Percentiles rank a stretch among this genome's conserved stretches.
These are phyloP conservation scores for Cygnus buccinator DNA, from an alignment of 2,113 vertebrate species.

Conservation along the genomic window DNA sequence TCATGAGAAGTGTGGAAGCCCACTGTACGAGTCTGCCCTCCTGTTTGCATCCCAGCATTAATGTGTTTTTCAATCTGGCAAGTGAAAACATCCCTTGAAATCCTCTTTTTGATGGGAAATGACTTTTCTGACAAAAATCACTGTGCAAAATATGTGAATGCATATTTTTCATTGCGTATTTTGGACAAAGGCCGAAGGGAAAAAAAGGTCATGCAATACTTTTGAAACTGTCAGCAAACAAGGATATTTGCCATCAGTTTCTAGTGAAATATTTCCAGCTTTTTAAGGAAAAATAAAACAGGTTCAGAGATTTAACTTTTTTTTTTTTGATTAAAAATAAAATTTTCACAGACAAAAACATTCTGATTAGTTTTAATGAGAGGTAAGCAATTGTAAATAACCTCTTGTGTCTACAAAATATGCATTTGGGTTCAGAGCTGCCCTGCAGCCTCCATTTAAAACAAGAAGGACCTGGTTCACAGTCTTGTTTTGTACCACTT, in stretches of 20 bases:
- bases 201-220: background rate
- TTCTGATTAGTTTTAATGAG: slow-evolving; percentile 43
- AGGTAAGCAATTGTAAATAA: slow-evolving; percentile 20
- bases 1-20: background rate
- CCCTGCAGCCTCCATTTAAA: slow-evolving; percentile 36
- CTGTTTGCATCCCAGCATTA: background rate
- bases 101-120: background rate
- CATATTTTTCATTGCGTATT: background rate
- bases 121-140: background rate
- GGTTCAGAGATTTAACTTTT: slow-evolving; percentile 11
- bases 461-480: background rate
- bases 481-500: background rate
- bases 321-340: slow-evolving; percentile 25
- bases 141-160: background rate
- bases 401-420: slow-evolving; percentile 11
- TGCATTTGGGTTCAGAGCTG: background rate
- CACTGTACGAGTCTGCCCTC: background rate
- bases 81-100: background rate
- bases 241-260: background rate
- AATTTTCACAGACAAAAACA: slow-evolving; percentile 14
- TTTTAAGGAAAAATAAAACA: background rate
- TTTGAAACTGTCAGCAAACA: background rate
- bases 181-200: background rate
- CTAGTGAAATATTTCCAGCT: background rate
- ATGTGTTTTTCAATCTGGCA: background rate